phyloP scores from a whole-genome alignment of 2,797 vertebrate species.

The Pteronotus mesoamericanus region DNA sequence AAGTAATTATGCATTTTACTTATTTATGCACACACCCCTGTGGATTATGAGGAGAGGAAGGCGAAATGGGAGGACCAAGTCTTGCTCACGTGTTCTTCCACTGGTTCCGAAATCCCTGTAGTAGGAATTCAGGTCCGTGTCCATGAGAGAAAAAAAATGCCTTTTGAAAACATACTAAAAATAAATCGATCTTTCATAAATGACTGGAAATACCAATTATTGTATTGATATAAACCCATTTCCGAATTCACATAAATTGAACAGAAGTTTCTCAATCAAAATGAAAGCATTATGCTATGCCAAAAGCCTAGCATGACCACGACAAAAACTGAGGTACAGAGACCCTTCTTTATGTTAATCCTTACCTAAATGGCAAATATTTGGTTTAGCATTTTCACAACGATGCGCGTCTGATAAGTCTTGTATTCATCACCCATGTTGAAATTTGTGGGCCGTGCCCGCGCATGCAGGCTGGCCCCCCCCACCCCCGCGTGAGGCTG shows the following conservation, averaged over 20 bases:
- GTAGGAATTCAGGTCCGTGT: background rate
- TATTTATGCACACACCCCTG: background rate
- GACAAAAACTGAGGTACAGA: background rate
- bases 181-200: background rate
- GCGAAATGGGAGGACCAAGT: background rate
- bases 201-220: background rate
- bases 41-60: constrained; percentile 22
- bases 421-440: background rate
- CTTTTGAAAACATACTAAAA: background rate
- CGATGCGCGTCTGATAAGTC: too few species aligned
- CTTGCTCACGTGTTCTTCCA: background rate
- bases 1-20: constrained; percentile 25
- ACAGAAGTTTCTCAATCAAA: background rate
- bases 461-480: too few species aligned
- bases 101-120: background rate
- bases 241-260: background rate
- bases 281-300: background rate
- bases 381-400: background rate
- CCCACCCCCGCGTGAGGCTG: too few species aligned
- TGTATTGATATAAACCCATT: background rate
- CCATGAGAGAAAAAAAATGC: background rate
- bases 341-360: background rate
- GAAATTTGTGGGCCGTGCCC: too few species aligned
- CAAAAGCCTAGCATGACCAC: background rate
- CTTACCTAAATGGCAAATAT: background rate